phyloP scores from a whole-genome alignment of 1,140 invertebrate species.

The Rhopalosiphum padi region DNA sequence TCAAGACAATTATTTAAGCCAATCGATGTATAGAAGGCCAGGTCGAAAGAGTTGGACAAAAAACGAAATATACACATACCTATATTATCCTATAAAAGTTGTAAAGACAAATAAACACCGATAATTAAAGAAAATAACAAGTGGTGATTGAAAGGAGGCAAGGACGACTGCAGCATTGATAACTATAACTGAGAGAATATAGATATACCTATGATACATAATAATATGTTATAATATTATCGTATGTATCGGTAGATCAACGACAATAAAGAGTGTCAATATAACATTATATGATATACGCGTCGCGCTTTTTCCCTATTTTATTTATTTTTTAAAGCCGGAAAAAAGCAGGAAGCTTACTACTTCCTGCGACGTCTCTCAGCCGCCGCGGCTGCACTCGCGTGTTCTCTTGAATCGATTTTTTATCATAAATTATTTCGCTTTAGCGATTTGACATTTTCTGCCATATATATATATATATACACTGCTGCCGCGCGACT shows the following conservation, averaged over 20 bases:
- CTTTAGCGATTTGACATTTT: constrained; percentile 38
- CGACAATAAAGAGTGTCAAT: background rate
- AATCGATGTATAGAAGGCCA: background rate
- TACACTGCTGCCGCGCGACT: too few species aligned
- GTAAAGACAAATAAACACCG: too few species aligned
- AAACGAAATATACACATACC: too few species aligned
- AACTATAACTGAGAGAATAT: background rate
- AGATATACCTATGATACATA: too few species aligned
- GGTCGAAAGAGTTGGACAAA: too few species aligned
- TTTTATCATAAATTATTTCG: constrained; percentile 45
- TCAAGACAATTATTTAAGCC: background rate
- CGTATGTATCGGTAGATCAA: background rate
- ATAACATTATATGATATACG: background rate
- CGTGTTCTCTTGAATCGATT: constrained; percentile 12
- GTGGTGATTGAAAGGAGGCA: background rate
- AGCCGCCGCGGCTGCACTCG: background rate
- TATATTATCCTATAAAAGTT: too few species aligned
- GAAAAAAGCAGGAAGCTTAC: background rate
- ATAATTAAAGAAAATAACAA: background rate
- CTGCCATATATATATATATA: too few species aligned
- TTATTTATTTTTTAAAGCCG: constrained; percentile 33
- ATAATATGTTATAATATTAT: background rate
- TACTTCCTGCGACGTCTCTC: background rate
- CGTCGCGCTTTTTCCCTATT: background rate
- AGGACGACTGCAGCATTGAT: background rate